Evolutionary conservation across 2,888 invertebrate species (phyloP).

Genomic region (Encarsia formosa): DNA sequence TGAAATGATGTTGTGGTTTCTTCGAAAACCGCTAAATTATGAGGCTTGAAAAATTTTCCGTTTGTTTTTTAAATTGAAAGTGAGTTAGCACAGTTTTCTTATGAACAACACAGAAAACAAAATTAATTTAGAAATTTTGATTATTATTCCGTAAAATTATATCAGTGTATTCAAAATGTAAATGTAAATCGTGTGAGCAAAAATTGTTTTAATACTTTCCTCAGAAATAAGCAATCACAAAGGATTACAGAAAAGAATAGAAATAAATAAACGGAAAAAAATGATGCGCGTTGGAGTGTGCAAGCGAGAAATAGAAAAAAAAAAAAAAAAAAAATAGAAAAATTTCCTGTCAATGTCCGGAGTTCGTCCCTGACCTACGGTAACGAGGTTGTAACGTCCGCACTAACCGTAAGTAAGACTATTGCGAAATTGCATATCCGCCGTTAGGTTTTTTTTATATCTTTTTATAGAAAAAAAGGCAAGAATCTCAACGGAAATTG

Average conservation of each 20-base stretch:
- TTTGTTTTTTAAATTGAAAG: too few species aligned
- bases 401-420: slow-evolving; percentile 13
- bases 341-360: slow-evolving; percentile 16
- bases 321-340: not conserved
- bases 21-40: too few species aligned
- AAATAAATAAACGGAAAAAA: slow-evolving; percentile 1
- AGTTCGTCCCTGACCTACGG: slow-evolving; percentile 24
- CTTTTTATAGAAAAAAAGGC: slow-evolving; percentile 1
- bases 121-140: too few species aligned
- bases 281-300: slow-evolving; percentile 2
- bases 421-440: slow-evolving; percentile 23
- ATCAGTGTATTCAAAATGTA: too few species aligned
- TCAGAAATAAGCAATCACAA: not conserved
- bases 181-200: too few species aligned
- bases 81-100: too few species aligned
- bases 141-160: too few species aligned
- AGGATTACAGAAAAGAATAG: not conserved
- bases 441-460: not conserved
- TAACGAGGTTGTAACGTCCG: slow-evolving; percentile 19
- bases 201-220: too few species aligned
- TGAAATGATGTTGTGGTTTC: too few species aligned
- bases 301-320: not conserved
- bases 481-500: slow-evolving; percentile 15
- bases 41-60: too few species aligned
- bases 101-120: too few species aligned